Evolutionary conservation across 2,113 vertebrate species (phyloP), one percentile per base, ranked within the genome.

Genomic region (Phrynocephalus versicolor): DNA sequence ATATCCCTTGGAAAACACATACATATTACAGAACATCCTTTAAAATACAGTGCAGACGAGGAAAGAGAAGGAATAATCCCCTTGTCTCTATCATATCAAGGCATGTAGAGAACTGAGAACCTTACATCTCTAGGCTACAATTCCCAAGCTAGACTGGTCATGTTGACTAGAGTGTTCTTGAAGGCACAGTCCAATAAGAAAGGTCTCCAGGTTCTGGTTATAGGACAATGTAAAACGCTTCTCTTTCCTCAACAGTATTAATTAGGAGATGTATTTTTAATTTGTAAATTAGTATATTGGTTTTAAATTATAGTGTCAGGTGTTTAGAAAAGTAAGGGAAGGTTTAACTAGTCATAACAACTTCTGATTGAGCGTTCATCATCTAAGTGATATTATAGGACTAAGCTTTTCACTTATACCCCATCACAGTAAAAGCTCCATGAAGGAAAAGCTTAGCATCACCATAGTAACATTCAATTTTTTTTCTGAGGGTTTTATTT

Each of bases 381-480:
- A 94, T 79, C 57, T 91, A 94, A 94, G 92, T 88, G 94, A 93
- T 90, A 92, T 90, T 84, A 90, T 21, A 87, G 74, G 81, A 81
- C 89, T 94, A 89, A 95, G 89, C 87, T 2, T 86, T 88, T 89
- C 74, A 60, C 82, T 87, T 79, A 69, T 77, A 62, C 30, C 73
- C 41, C n/a, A 93, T 85, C 82, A 84, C 87, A 80, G 88, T 86
- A 85, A 94, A 96, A 67, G 64, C 33, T 71, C 51, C 35, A 93
- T 85, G 81, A 84, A 81, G 89, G 85, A 85, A 94, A 96, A 92
- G 74, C 86, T 87, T 71, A 91, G 82, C 55, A 90, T 95, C 90
- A 91, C 92, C 90, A 95, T 90, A 88, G 94, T 89, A 94, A 96
- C 91, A 71, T 39, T 85, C 86, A 87, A 83, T 95, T 92, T 91